Evolutionary conservation across 2,113 vertebrate species (phyloP).

Genomic region (Anser cygnoides): DNA sequence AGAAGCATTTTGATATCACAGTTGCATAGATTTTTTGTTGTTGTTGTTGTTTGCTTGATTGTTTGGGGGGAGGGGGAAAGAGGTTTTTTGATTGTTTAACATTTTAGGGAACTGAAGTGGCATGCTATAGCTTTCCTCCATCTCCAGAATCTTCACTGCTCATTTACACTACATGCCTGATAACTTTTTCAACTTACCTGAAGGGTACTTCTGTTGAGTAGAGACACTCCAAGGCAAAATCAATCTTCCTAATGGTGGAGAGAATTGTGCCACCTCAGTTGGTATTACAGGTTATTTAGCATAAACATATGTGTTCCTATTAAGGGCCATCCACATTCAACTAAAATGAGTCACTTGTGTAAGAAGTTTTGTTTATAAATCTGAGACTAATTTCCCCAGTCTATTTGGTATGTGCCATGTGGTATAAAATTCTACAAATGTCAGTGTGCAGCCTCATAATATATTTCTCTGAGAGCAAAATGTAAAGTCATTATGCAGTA

Average conservation of each 20-base stretch:
- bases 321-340: slow-evolving; percentile 62
- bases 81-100: background rate
- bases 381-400: slow-evolving; percentile 70
- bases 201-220: slow-evolving; percentile 63
- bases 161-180: slow-evolving; percentile 47
- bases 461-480: slow-evolving; percentile 37
- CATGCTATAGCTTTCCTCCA: background rate
- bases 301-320: slow-evolving; percentile 72
- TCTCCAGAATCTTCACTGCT: slow-evolving; percentile 35
- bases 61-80: too few relatives aligned
- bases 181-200: slow-evolving; percentile 68
- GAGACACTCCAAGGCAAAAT: slow-evolving; percentile 65
- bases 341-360: slow-evolving; percentile 53
- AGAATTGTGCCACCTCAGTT: slow-evolving; percentile 53
- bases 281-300: slow-evolving; percentile 70
- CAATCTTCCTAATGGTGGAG: slow-evolving; percentile 62
- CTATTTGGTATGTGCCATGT: background rate
- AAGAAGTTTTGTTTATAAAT: slow-evolving; percentile 75
- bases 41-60: background rate
- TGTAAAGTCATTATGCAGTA: background rate
- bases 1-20: background rate
- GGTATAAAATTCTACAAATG: slow-evolving; percentile 44
- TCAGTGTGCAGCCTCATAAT: slow-evolving; percentile 3
- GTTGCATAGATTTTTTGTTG: background rate
- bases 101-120: background rate